Evolutionary conservation across 2,113 vertebrate genomes (phyloP), one percentile per base, ranked within the genome.

Genomic region (Brachionichthys hirsutus): DNA sequence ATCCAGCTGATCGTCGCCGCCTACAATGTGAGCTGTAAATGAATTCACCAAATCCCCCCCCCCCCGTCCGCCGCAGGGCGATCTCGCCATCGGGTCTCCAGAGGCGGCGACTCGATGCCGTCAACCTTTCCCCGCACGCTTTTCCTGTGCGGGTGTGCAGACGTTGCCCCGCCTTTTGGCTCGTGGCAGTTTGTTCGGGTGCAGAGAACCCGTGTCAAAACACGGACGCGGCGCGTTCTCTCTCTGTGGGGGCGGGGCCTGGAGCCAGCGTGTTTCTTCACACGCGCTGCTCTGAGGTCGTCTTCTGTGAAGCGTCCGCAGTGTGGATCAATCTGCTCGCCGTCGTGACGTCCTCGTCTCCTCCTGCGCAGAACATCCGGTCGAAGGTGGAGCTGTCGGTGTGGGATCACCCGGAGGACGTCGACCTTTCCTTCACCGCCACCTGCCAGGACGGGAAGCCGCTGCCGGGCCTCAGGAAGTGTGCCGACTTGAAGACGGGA

Each of bases 381-480:
- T 98, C 97, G 13, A 98, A 98, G 81, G 97, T 99, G 83, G 97
- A 99, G 78, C 89, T 99, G 67, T 94, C 94, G 0, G 96, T 98
- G 18, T 94, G 93, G 93, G 94, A 98, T 77, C 94, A 93, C 62
- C 97, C 97, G 1, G 95, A 98, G 67, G 97, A 98, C 68, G 83
- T 99, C 67, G 92, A 89, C 36, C 87, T 99, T 51, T 92, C 94
- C 72, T 97, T 98, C 83, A 94, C 93, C 9, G 96, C 97, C 36
- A 98, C 93, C 0, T 99, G 97, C 77, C 97, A 99, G 74, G 97
- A 99, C 0, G 96, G 96, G 0, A 24, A 90, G 12, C 92, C 94
- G 3, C 93, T 95, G 53, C 92, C 94, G 0, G 95, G 94, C 34
- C 89, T 95, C 81, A 92, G 92, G 85, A 99, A 96, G 62, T 99